A percentile compares a stretch with the other conserved stretches of the same genome.
Conservation (phyloP, 2,888 invertebrate species). For the Entomobrya proxima region DNA sequence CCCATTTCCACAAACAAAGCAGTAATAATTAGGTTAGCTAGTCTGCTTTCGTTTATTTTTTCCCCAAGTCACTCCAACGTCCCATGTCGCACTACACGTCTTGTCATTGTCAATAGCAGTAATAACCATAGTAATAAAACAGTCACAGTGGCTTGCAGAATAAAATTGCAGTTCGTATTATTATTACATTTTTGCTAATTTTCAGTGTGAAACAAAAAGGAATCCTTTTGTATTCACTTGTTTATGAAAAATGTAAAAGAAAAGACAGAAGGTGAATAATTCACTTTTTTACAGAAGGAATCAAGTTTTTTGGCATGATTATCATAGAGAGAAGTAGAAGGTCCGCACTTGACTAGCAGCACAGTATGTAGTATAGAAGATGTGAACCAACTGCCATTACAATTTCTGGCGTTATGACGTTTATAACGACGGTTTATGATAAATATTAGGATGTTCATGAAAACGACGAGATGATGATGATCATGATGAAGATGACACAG, state of each 20-base stretch:
- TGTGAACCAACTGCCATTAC: constrained; percentile 25
- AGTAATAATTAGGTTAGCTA: constrained; percentile 34
- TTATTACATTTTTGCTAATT: constrained; percentile 20
- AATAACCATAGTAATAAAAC: neutral
- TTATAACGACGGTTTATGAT: neutral
- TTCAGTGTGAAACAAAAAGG: constrained; percentile 27
- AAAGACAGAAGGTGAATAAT: neutral
- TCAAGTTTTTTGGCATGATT: constrained; percentile 12
- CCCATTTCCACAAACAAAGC: constrained; percentile 40
- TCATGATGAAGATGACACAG: constrained; percentile 35
- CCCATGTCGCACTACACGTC: neutral
- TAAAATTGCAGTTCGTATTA: neutral
- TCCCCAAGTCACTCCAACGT: constrained; percentile 11
- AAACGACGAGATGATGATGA: neutral
- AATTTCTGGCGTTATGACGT: constrained; percentile 16
- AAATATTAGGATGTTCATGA: neutral
- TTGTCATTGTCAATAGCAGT: constrained; percentile 28
- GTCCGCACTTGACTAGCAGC: constrained; percentile 33
- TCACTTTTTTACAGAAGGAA: neutral
- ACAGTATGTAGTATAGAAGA: constrained; percentile 17
- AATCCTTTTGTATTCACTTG: neutral
- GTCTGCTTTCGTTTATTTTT: constrained; percentile 31
- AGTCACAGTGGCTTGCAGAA: neutral
- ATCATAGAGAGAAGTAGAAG: neutral
- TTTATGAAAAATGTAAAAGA: neutral